Evolutionary conservation across 92 coral and sea anemone genomes (phyloP), one percentile per base, ranked within the genome.

Genomic region (Porites cylindrica): DNA sequence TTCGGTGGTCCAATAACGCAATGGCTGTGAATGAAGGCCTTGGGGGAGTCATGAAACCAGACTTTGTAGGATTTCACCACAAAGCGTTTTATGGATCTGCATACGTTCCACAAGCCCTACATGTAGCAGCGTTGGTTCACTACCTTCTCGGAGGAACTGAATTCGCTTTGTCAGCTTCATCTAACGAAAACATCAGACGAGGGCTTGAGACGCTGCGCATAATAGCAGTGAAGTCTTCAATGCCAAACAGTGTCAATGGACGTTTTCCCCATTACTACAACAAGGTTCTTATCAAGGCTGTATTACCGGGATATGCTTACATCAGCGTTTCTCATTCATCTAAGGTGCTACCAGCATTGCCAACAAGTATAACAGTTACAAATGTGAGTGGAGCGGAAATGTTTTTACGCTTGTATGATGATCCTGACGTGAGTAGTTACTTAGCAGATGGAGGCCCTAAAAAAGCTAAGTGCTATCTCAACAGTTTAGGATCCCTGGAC

Each of bases 11-110:
- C 52, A 78, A 93, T 29, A 81, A 91, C 21, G 91, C 91, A 2
- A 62, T 95, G 56, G 81, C 90, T 18, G 74, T 95, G 10, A 95
- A 95, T 73, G 77, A 93, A 47, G 98, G 86, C 29, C 65, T 95
- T 13, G 96, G 93, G 7, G 93, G 98, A 13, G 81, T 93, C 12
- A 74, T 95, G 20, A 95, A 95, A 62, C 98, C 98, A 19, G 98
- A 95, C 75, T 93, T 68, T 67, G 86, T 90, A n/a, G 91, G 92
- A 66, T 89, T 70, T 90, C 94, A 91, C 79, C 96, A 91, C 80
- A 91, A 88, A 52, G 70, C 89, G 7, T 88, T 88, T 76, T 91
- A 88, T 60, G 89, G 80, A 7, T 71, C 91, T 7, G 92, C 87
- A 0, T 91, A 94, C 66, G 90, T 82, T 2, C 93, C 96, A 16